Percentiles rank a stretch among this genome's conserved stretches.
These are phyloP conservation scores for Bombus breviceps DNA, from an alignment of 1,140 invertebrate species.

Conservation along the genomic window DNA sequence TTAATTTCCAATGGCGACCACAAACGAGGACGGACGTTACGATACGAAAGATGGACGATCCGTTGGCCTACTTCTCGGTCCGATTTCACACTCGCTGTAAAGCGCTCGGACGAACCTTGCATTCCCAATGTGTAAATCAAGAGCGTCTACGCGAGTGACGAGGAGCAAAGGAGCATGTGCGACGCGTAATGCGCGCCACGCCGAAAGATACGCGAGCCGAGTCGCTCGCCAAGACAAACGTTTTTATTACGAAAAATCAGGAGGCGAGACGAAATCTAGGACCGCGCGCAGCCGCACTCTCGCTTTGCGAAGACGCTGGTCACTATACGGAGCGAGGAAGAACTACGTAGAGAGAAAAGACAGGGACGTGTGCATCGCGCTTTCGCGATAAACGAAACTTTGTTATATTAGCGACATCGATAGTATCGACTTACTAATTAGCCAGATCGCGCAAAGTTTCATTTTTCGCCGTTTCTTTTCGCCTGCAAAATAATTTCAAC, in stretches of 20 bases:
- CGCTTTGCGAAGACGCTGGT: conserved; percentile 20
- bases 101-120: neutral
- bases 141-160: neutral
- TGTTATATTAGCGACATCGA: neutral
- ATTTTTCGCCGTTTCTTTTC: neutral
- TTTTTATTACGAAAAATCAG: conserved; percentile 78
- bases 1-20: conserved; percentile 15
- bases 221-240: conserved; percentile 73
- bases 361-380: neutral
- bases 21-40: neutral
- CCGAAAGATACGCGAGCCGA: conserved; percentile 63
- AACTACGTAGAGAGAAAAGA: neutral
- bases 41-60: no score
- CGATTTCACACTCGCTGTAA: neutral
- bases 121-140: neutral
- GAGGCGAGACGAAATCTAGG: conserved; percentile 73
- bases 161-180: conserved; percentile 10
- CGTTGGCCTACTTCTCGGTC: neutral
- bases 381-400: neutral
- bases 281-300: conserved; percentile 59
- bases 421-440: neutral
- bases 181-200: conserved; percentile 25
- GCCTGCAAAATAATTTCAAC: neutral
- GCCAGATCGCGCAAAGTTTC: neutral
- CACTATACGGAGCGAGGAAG: conserved; percentile 11